These are phyloP conservation scores for Idris sp. DNA, from an alignment of 1,140 invertebrate genomes.

Conservation along the genomic window DNA sequence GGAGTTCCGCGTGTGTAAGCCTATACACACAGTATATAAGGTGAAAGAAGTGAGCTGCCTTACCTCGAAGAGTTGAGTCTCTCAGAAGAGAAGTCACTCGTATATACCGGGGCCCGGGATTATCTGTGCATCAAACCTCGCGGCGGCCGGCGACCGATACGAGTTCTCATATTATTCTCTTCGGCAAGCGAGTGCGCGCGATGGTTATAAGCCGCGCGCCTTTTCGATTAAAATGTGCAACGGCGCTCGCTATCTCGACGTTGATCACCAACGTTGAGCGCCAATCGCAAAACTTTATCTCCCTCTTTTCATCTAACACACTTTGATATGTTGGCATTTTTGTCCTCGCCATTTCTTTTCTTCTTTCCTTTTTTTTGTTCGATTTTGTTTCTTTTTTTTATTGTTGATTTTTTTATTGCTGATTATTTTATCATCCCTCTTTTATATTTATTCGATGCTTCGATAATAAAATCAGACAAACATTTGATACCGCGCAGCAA, in stretches of 20 bases:
- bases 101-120: slow-evolving; percentile 57
- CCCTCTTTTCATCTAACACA: slow-evolving; percentile 50
- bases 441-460: too few relatives aligned
- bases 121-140: slow-evolving; percentile 71
- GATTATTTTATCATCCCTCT: too few relatives aligned
- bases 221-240: slow-evolving; percentile 66
- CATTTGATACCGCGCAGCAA: too few relatives aligned
- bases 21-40: slow-evolving; percentile 48
- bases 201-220: slow-evolving; percentile 60
- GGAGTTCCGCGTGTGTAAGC: slow-evolving; percentile 47
- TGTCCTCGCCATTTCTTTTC: slow-evolving; percentile 17
- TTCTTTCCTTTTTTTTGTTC: slow-evolving; percentile 15
- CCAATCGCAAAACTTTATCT: slow-evolving; percentile 46
- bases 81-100: slow-evolving; percentile 62
- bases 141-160: slow-evolving; percentile 71
- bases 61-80: too few relatives aligned
- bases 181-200: slow-evolving; percentile 44
- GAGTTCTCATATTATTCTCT: slow-evolving; percentile 69
- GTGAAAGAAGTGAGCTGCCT: slow-evolving; percentile 63
- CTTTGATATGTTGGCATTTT: slow-evolving; percentile 55
- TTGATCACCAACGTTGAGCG: slow-evolving; percentile 51
- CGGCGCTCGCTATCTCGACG: slow-evolving; percentile 53
- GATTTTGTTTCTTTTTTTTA: slow-evolving; percentile 24
- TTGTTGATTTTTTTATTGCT: slow-evolving; percentile 15
- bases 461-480: too few relatives aligned